Evolutionary conservation across 1,140 invertebrate genomes (phyloP).

Genomic region (Schlechtendalia chinensis): DNA sequence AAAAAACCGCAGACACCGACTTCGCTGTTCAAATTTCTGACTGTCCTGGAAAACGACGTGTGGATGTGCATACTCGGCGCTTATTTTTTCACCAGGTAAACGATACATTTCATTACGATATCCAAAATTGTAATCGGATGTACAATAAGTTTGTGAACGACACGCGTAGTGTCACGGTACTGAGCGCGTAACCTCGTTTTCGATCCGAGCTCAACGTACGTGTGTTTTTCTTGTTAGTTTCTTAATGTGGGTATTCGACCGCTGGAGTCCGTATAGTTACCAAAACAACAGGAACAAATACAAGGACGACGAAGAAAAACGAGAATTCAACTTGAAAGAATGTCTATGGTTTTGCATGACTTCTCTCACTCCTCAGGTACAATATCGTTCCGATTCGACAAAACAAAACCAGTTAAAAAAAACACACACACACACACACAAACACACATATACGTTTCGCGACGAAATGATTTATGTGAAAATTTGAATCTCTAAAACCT

Average conservation of each 20-base stretch:
- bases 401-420: no score
- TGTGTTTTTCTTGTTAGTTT: conserved; percentile 66
- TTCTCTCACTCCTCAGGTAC: conserved; percentile 85
- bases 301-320: conserved; percentile 89
- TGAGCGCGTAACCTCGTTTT: no score
- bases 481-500: no score
- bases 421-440: no score
- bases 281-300: conserved; percentile 93
- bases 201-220: no score
- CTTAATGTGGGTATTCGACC: conserved; percentile 92
- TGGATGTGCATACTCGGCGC: conserved; percentile 95
- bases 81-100: conserved; percentile 90
- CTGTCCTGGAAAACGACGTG: conserved; percentile 91
- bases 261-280: conserved; percentile 93
- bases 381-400: not conserved
- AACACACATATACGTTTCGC: no score
- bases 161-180: no score
- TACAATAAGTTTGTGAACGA: no score
- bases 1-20: conserved; percentile 75
- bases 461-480: no score
- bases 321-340: conserved; percentile 93
- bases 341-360: conserved; percentile 99
- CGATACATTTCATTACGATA: no score
- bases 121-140: no score
- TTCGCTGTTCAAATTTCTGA: conserved; percentile 94